phyloP scores from a whole-genome alignment of 2,888 invertebrate species.

The Chelonus formosanus region DNA sequence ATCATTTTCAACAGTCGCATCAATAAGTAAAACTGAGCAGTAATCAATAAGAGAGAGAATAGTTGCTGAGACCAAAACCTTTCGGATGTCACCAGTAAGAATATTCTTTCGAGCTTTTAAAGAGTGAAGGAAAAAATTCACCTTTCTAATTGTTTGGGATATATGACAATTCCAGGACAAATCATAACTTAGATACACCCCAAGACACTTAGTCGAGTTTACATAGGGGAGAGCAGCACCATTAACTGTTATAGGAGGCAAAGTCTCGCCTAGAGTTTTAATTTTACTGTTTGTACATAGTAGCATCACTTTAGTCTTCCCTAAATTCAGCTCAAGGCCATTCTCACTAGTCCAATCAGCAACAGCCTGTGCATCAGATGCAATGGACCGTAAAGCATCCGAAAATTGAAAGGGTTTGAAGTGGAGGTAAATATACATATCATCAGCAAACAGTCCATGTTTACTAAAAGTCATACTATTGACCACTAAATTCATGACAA shows the following conservation, averaged over 20 bases:
- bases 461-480: not conserved
- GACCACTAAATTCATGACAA: constrained; percentile 1
- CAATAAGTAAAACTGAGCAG: not conserved
- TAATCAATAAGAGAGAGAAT: not conserved
- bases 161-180: too few relatives aligned
- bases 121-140: not conserved
- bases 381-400: too few relatives aligned
- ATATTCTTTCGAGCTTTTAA: not conserved
- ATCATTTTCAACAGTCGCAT: constrained; percentile 10
- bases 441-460: constrained; percentile 8
- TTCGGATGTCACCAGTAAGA: not conserved
- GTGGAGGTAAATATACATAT: constrained; percentile 1
- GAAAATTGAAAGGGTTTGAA: too few relatives aligned
- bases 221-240: not conserved
- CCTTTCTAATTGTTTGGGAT: too few relatives aligned
- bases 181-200: too few relatives aligned
- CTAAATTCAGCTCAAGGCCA: not conserved
- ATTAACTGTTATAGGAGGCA: not conserved
- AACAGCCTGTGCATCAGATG: constrained; percentile 10
- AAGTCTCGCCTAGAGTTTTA: not conserved
- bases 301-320: constrained; percentile 7
- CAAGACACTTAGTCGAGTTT: constrained; percentile 10
- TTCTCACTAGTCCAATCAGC: constrained; percentile 3
- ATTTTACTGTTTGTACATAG: constrained; percentile 4
- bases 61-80: constrained; percentile 1